phyloP scores from a whole-genome alignment of 2,797 vertebrate genomes.

The Phataginus tetradactyla region DNA sequence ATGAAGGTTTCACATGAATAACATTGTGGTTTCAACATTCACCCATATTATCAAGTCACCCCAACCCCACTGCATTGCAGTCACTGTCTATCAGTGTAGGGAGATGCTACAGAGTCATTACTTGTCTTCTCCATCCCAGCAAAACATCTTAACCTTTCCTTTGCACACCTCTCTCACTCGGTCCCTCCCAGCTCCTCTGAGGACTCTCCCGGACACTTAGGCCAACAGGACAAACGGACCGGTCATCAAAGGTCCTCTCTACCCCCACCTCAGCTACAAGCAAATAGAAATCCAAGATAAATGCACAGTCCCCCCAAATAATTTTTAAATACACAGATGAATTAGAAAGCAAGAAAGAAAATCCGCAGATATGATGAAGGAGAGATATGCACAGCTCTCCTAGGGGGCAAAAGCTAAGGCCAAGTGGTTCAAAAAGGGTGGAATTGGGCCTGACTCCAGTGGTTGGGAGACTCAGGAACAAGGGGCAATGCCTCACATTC shows the following conservation, averaged over 20 bases:
- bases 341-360: not conserved
- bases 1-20: no score
- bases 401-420: not conserved
- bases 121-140: not conserved
- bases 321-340: not conserved
- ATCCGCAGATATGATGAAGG: not conserved
- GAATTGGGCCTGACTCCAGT: not conserved
- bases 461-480: not conserved
- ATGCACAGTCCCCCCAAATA: not conserved
- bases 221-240: not conserved
- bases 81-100: no score
- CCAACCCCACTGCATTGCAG: no score
- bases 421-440: not conserved
- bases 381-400: not conserved
- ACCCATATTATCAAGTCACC: no score
- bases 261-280: not conserved
- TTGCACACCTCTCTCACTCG: not conserved
- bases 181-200: not conserved
- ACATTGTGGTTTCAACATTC: no score
- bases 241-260: not conserved
- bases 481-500: not conserved
- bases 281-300: not conserved
- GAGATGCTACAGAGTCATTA: no score
- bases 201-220: not conserved
- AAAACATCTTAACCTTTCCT: not conserved